These are phyloP conservation scores for Alligator sinensis DNA, from an alignment of 2,113 vertebrate genomes.

Conservation along the genomic window DNA sequence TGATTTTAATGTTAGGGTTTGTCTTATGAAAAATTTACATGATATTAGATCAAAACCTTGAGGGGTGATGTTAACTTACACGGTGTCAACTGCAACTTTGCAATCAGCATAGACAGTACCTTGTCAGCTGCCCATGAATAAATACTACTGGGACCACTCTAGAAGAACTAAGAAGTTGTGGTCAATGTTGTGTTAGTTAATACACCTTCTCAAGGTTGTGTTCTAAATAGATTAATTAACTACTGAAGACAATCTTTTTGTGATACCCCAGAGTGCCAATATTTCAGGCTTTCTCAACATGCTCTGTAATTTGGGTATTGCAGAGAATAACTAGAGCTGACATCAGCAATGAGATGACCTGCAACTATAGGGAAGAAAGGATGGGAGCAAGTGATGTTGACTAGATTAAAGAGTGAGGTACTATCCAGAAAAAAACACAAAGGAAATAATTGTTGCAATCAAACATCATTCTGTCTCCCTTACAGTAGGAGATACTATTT, in stretches of 20 bases:
- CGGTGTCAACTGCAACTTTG: neutral
- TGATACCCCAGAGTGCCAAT: neutral
- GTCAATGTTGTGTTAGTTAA: neutral
- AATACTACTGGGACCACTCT: neutral
- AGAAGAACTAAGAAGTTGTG: neutral
- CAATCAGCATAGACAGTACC: accelerated
- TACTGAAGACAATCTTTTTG: neutral
- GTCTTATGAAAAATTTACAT: neutral
- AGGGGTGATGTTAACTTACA: neutral
- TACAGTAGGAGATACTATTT: neutral
- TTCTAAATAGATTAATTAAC: neutral
- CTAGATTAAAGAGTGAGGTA: neutral
- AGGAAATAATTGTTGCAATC: neutral
- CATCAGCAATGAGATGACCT: neutral
- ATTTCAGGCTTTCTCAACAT: neutral
- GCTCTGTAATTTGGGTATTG: neutral
- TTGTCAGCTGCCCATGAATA: neutral
- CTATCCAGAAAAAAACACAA: neutral
- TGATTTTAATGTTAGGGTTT: neutral
- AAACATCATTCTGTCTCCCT: neutral
- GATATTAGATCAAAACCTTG: neutral
- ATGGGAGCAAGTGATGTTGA: neutral
- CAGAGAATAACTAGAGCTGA: neutral
- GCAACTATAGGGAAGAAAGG: neutral
- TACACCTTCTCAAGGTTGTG: neutral